Evolutionary conservation across 2,888 invertebrate genomes (phyloP), one percentile per base, ranked within the genome.

Genomic region (Eurytoma californica): DNA sequence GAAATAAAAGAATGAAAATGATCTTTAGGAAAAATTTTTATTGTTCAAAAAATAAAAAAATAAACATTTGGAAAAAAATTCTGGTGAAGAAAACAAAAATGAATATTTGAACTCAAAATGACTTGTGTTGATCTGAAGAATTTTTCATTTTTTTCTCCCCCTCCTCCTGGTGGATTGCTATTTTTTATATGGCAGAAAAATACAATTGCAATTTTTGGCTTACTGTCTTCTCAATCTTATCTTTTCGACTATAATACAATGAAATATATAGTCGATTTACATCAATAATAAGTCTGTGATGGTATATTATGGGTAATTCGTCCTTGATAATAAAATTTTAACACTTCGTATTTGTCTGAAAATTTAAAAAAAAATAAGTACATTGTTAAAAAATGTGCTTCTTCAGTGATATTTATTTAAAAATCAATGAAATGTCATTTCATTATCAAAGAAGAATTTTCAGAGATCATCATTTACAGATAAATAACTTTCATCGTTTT

Each of bases 41-140:
- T 81, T 81, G 58, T 61, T 75, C 72, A 75, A 76, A 66, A 74
- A 78, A 76, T 72, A 72, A 76, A 81, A 78, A 78, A 78, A 78
- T 72, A 73, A 76, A 78, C 68, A 76, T 72, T 78, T 75, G 49
- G 13, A 72, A 78, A 75, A 75, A 58, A 74, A 73, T 13, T 66
- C 13, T 57, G 51, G 63, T 69, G 68, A 70, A 80, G 51, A 80
- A 77, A 80, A 76, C 57, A 75, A 75, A 61, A 30, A 69, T 72
- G 67, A 72, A 72, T 67, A 60, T 13, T 70, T 57, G 30, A 77
- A 80, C 7, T 72, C 55, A 58, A 77, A 79, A 72, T 74, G 77
- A 72, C 61, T 55, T 53, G 77, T 47, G 51, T 72, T 75, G 73
- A 63, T 75, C 30, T 70, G 51, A 75, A 13, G 67, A 63, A 72